Percentiles rank a stretch among this genome's conserved stretches.
These are phyloP conservation scores for Meleagris gallopavo DNA, from an alignment of 2,113 vertebrate species.

Conservation along the genomic window DNA sequence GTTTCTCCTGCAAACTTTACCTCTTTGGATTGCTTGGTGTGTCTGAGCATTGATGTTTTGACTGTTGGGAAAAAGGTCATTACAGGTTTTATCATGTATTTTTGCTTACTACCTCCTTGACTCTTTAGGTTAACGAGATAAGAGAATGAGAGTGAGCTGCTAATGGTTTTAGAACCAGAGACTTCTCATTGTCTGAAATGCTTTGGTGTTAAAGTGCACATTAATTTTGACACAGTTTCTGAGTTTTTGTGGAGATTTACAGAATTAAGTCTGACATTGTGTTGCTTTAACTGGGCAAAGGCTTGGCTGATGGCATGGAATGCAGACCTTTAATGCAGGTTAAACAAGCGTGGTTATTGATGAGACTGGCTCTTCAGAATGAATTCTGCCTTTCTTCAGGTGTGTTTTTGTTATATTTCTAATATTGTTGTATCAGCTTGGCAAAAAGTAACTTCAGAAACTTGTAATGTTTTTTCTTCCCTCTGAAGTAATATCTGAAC, in stretches of 20 bases:
- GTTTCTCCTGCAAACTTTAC: neutral
- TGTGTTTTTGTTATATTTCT: neutral
- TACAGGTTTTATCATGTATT: neutral
- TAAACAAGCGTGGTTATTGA: neutral
- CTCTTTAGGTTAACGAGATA: neutral
- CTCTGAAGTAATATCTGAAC: neutral
- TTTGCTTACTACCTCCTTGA: neutral
- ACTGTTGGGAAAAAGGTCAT: neutral
- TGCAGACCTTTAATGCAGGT: neutral
- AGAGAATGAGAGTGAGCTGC: neutral
- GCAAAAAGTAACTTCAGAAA: neutral
- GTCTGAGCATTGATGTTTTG: neutral
- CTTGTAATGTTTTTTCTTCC: neutral
- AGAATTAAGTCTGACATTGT: neutral
- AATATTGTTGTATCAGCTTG: neutral
- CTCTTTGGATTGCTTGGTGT: neutral
- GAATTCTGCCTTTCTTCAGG: neutral
- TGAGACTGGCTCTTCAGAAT: neutral
- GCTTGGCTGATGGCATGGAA: neutral
- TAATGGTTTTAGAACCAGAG: neutral
- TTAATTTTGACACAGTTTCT: conserved; percentile 11
- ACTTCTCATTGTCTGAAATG: neutral
- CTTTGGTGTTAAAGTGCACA: neutral
- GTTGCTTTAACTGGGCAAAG: neutral
- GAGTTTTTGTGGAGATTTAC: neutral